These are phyloP conservation scores for Megalops cyprinoides DNA, from an alignment of 2,797 vertebrate species.

Conservation along the genomic window DNA sequence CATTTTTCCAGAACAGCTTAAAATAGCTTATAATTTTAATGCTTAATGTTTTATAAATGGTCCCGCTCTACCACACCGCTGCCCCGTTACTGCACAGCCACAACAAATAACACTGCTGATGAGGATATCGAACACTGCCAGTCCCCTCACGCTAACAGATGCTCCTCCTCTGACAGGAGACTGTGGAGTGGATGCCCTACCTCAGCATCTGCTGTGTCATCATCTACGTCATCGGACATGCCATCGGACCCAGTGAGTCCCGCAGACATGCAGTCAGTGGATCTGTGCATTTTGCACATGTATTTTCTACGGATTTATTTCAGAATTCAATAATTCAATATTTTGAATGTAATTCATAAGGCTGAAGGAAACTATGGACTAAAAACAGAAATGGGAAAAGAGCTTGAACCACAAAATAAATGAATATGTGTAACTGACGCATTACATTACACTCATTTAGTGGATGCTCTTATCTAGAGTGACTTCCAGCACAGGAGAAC, in stretches of 20 bases:
- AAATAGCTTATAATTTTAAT: too few species aligned
- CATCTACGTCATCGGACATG: constrained; percentile 86
- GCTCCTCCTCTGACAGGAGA: constrained; percentile 63
- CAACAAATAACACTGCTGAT: too few species aligned
- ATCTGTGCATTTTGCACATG: constrained; percentile 42
- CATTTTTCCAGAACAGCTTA: too few species aligned
- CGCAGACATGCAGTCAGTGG: constrained; percentile 38
- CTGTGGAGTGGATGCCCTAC: constrained; percentile 84
- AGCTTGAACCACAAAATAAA: background rate
- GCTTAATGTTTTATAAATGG: too few species aligned
- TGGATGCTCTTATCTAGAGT: too few species aligned
- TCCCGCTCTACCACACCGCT: too few species aligned
- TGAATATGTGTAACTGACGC: constrained; percentile 38
- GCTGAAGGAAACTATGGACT: background rate
- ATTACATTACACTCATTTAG: background rate
- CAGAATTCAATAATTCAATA: too few species aligned
- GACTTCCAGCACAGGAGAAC: too few species aligned
- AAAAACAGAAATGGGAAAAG: background rate
- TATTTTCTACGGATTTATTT: constrained; percentile 36
- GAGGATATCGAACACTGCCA: constrained; percentile 31
- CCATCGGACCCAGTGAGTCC: constrained; percentile 90
- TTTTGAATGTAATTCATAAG: background rate
- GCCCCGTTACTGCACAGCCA: too few species aligned
- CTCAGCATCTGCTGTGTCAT: constrained; percentile 87
- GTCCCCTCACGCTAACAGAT: constrained; percentile 14